Percentiles rank a stretch among this genome's conserved stretches.
Conservation (phyloP, 1,140 invertebrate genomes). For the Capitella teleta region DNA sequence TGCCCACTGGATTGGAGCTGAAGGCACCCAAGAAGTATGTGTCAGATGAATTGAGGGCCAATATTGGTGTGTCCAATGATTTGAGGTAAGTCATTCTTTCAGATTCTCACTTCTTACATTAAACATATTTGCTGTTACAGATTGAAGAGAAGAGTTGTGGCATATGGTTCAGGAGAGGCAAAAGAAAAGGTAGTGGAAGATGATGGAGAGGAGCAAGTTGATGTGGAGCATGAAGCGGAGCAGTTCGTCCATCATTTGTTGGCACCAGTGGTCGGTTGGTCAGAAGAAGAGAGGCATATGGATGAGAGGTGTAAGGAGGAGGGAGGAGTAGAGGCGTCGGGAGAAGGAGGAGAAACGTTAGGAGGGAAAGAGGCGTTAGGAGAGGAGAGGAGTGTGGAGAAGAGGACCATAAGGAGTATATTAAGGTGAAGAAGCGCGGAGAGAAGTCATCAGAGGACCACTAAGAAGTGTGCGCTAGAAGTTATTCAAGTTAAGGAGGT, state of each 20-base stretch:
- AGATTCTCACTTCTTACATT: too few relatives aligned
- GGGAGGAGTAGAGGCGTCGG: neutral
- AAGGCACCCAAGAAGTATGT: too few relatives aligned
- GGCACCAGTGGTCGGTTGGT: neutral
- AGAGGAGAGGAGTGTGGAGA: neutral
- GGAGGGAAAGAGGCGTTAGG: neutral
- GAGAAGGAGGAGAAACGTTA: neutral
- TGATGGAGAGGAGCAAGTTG: neutral
- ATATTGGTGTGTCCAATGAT: too few relatives aligned
- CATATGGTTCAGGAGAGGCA: neutral
- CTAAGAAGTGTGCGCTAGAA: neutral
- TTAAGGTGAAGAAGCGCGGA: neutral
- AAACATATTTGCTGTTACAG: too few relatives aligned
- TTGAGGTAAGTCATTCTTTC: too few relatives aligned
- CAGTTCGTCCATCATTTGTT: neutral
- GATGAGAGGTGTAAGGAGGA: too few relatives aligned
- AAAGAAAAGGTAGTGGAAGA: neutral
- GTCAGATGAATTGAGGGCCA: too few relatives aligned
- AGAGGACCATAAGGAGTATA: neutral
- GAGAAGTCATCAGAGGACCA: neutral
- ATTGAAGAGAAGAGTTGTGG: neutral
- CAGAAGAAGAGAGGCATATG: too few relatives aligned
- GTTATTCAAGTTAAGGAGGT: too few relatives aligned
- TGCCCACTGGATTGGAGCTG: too few relatives aligned
- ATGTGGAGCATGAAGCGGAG: neutral